A percentile compares a stretch with the other conserved stretches of the same genome.
These are phyloP conservation scores for Acanthurus leucopareius DNA, from an alignment of 2,797 vertebrate genomes.

Conservation along the genomic window DNA sequence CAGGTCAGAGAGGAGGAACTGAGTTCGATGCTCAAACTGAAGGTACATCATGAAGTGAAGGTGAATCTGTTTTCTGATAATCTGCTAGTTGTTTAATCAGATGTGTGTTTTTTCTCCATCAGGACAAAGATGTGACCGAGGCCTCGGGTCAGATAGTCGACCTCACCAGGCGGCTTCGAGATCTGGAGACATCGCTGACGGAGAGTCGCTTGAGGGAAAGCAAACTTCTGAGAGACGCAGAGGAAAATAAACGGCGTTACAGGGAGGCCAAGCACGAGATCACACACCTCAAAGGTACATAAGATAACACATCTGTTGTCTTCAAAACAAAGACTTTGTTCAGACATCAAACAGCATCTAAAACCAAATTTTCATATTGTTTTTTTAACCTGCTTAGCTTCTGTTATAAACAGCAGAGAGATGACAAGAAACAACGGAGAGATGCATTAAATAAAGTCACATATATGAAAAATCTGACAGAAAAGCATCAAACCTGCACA, in stretches of 20 bases:
- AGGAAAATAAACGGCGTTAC: constrained; percentile 83
- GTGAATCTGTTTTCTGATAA: background rate
- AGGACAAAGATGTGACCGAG: constrained; percentile 90
- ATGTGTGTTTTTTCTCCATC: background rate
- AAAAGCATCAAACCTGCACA: no score
- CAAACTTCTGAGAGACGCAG: constrained; percentile 81
- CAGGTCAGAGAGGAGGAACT: constrained; percentile 92
- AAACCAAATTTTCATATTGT: background rate
- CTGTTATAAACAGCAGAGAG: background rate
- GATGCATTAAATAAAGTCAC: no score
- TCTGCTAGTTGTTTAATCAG: background rate
- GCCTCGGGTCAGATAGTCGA: constrained; percentile 86
- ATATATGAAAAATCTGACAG: no score
- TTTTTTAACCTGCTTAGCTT: background rate
- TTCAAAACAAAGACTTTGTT: no score
- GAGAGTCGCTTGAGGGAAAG: constrained; percentile 79
- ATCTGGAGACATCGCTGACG: constrained; percentile 78
- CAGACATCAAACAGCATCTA: background rate
- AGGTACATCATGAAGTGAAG: constrained; percentile 79
- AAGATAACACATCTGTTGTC: background rate
- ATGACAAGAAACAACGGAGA: no score
- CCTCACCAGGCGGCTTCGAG: constrained; percentile 83
- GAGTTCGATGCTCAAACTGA: constrained; percentile 89
- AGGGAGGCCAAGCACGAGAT: constrained; percentile 81
- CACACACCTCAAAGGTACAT: constrained; percentile 86